Evolutionary conservation across 2,888 invertebrate genomes (phyloP).

Genomic region (Nasonia oneida): DNA sequence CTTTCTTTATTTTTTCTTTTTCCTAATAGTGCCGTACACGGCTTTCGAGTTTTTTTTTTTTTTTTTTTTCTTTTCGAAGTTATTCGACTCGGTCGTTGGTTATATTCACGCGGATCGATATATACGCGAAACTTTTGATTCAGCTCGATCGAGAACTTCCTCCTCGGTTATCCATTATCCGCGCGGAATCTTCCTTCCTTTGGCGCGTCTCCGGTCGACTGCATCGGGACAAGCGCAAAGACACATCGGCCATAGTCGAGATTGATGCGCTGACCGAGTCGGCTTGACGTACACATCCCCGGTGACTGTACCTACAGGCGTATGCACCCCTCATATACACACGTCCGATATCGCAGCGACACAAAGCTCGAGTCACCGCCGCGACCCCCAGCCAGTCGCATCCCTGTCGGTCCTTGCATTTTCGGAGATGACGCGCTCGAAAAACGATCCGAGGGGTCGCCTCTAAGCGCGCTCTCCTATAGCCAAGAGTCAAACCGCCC

Average conservation of each 20-base stretch:
- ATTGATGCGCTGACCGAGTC: conserved; percentile 71
- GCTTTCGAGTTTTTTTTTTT: too few relatives aligned
- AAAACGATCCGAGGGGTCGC: conserved; percentile 11
- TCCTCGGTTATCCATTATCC: too few relatives aligned
- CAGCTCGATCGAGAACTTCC: too few relatives aligned
- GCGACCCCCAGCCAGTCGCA: neutral
- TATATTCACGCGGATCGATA: too few relatives aligned
- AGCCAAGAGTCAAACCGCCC: neutral
- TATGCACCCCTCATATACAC: neutral
- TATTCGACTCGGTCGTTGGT: too few relatives aligned
- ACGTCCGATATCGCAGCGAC: neutral
- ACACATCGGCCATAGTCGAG: conserved; percentile 59
- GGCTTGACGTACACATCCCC: neutral
- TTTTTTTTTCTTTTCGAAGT: too few relatives aligned
- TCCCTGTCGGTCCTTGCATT: conserved; percentile 14
- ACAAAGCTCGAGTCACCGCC: neutral
- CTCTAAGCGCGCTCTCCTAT: neutral
- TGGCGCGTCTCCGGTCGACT: neutral
- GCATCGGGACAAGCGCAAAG: neutral
- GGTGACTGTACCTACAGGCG: neutral
- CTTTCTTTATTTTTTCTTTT: neutral
- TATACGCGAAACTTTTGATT: too few relatives aligned
- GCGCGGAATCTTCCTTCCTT: too few relatives aligned
- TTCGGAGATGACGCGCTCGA: conserved; percentile 18
- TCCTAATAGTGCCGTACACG: neutral